Conservation (phyloP, 2,797 vertebrate species). For the Malurus splendens region DNA sequence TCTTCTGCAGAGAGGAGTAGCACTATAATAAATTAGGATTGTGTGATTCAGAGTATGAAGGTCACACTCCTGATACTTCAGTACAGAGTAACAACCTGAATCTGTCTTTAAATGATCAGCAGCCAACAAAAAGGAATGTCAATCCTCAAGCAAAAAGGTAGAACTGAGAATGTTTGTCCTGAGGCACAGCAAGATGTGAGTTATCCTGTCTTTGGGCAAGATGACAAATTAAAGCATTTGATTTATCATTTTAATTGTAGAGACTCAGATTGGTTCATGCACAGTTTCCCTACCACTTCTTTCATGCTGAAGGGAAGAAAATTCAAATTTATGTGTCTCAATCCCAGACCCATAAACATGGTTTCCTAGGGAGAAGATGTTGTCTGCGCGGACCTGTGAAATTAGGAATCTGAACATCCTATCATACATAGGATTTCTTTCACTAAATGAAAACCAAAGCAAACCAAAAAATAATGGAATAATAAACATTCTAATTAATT, state of each 20-base stretch:
- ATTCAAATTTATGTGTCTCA: not conserved
- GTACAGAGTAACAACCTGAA: not conserved
- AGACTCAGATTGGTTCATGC: not conserved
- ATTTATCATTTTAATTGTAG: not conserved
- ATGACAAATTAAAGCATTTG: not conserved
- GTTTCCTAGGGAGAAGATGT: not conserved
- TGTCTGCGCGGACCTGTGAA: not conserved
- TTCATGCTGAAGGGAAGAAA: not conserved
- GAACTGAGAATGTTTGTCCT: not conserved
- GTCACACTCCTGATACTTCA: not conserved
- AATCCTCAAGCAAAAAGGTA: not conserved
- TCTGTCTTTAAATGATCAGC: not conserved
- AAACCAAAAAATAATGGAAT: not conserved
- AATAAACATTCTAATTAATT: not conserved
- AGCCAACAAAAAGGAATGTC: not conserved
- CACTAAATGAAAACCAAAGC: not conserved
- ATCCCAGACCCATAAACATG: not conserved
- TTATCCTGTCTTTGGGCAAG: not conserved
- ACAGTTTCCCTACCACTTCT: not conserved
- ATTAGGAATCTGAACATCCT: not conserved
- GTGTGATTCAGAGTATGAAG: not conserved
- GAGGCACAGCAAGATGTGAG: not conserved
- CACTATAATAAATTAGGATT: not conserved
- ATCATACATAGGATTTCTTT: not conserved
- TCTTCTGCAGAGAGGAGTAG: not conserved